Base-by-base conservation (phyloP, 2,888 invertebrate species). In the Caenorhabditis uteleia region DNA sequence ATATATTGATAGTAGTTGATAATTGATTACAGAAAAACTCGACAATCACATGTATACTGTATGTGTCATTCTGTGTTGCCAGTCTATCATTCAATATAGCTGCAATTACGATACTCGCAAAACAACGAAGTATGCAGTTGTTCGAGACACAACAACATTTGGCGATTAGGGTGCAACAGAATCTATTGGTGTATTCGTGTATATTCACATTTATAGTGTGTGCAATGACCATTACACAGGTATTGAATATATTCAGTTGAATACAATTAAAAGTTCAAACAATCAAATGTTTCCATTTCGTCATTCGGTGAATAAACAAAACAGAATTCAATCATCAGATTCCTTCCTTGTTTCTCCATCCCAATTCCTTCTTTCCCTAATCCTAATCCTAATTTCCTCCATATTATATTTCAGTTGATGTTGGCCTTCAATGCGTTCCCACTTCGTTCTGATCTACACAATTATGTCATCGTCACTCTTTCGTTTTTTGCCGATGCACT, bases 141-240 rank as follows among this genome's bases (percentile, higher is more conserved):
- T 64, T 64, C 40, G 68, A 68, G 29, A 45, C 45, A 25, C 62
- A 68, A 16, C 61, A 51, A 0, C 50, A 60, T 31, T 20, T 71
- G 20, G 59, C 71, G 3, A 34, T 58, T 8, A 65, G 56, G 16
- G 66, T 71, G 18, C 71, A 71, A 34, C 53, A 55, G 7, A 71
- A 71, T 48, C 62, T 71, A 2, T 50, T 71, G 14, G 66, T 71
- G n/a, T 71, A 71, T 43, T 68, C 68, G 3, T 71, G 68, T n/a
- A 34, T 60, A 10, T 68, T 64, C 25, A 71, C 71, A 14, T 14
- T 65, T 26, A 53, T 62, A 8, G 62, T 71, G 10, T 44, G 59
- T 10, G 55, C 65, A 8, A 71, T 71, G 71, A 61, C 66, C 2
- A 48, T 54, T 21, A 64, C 59, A 31, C 70, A 70, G 60, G 70